A percentile compares a stretch with the other conserved stretches of the same genome.
These are phyloP conservation scores for Calycopis cecrops DNA, from an alignment of 1,140 invertebrate genomes.

Conservation along the genomic window DNA sequence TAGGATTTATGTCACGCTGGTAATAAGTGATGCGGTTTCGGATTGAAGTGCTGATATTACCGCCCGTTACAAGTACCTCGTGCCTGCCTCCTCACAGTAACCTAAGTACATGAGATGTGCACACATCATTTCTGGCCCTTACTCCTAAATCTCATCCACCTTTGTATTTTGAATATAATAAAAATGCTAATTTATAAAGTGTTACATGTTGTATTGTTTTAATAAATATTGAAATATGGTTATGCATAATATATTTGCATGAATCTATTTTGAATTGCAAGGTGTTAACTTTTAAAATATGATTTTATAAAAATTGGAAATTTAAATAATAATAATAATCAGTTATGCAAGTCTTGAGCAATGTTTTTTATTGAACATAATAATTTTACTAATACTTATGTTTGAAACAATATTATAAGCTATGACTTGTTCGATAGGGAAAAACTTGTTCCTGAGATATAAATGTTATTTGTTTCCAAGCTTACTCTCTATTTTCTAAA, in stretches of 20 bases:
- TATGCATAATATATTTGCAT: constrained; percentile 1
- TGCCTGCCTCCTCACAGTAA: constrained; percentile 60
- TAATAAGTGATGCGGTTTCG: constrained; percentile 36
- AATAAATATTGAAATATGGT: constrained; percentile 2
- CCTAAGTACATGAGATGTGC: constrained; percentile 58
- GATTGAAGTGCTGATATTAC: neutral
- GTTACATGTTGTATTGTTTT: constrained; percentile 9
- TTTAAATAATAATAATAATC: no score
- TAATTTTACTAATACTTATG: neutral
- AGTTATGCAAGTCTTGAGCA: no score
- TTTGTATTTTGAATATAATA: constrained; percentile 39
- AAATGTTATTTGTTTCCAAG: constrained; percentile 36
- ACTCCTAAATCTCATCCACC: constrained; percentile 46
- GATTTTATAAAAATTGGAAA: constrained; percentile 38
- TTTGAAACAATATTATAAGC: neutral
- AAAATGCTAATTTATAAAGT: constrained; percentile 18
- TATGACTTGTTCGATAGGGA: neutral
- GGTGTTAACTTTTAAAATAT: constrained; percentile 26
- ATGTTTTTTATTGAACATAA: no score
- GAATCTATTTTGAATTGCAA: neutral
- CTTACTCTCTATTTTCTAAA: constrained; percentile 43
- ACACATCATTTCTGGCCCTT: constrained; percentile 46
- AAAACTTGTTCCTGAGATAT: constrained; percentile 10
- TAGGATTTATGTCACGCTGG: constrained; percentile 51
- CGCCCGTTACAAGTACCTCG: constrained; percentile 37